A percentile compares a stretch with the other conserved stretches of the same genome.
phyloP scores from a whole-genome alignment of 2,888 invertebrate species.

The Lasioglossum villosulum region DNA sequence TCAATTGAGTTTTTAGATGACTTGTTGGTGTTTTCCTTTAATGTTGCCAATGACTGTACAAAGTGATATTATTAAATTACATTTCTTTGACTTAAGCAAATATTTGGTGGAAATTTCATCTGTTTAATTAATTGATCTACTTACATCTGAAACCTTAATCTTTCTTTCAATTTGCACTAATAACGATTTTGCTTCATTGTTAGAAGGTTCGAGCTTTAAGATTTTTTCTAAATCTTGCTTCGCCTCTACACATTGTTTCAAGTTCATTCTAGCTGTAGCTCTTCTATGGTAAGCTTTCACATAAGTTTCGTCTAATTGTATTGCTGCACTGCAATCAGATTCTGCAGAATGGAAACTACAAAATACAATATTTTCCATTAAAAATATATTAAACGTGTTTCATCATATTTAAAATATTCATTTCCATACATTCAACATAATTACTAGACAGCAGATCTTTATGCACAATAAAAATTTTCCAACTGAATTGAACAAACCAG shows the following conservation, averaged over 20 bases:
- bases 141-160: slow-evolving; percentile 86
- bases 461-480: too few relatives aligned
- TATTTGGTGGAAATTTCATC: slow-evolving; percentile 2
- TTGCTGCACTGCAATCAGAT: slow-evolving; percentile 92
- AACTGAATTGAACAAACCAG: too few relatives aligned
- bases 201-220: slow-evolving; percentile 91
- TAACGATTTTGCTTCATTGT: slow-evolving; percentile 88
- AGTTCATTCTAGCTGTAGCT: slow-evolving; percentile 90
- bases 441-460: too few relatives aligned
- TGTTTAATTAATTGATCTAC: not conserved
- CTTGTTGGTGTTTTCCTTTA: slow-evolving; percentile 12
- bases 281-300: slow-evolving; percentile 94
- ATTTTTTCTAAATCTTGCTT: slow-evolving; percentile 89
- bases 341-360: slow-evolving; percentile 89
- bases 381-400: not conserved
- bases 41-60: slow-evolving; percentile 34
- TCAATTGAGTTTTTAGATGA: slow-evolving; percentile 40
- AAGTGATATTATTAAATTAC: slow-evolving; percentile 18
- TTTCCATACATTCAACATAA: too few relatives aligned
- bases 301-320: slow-evolving; percentile 91
- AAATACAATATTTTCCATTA: not conserved
- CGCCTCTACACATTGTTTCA: slow-evolving; percentile 90
- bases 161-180: slow-evolving; percentile 86
- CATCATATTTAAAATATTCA: not conserved
- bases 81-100: not conserved